These are phyloP conservation scores for Mormyrus lacerda DNA, from an alignment of 2,113 vertebrate species.

Conservation along the genomic window DNA sequence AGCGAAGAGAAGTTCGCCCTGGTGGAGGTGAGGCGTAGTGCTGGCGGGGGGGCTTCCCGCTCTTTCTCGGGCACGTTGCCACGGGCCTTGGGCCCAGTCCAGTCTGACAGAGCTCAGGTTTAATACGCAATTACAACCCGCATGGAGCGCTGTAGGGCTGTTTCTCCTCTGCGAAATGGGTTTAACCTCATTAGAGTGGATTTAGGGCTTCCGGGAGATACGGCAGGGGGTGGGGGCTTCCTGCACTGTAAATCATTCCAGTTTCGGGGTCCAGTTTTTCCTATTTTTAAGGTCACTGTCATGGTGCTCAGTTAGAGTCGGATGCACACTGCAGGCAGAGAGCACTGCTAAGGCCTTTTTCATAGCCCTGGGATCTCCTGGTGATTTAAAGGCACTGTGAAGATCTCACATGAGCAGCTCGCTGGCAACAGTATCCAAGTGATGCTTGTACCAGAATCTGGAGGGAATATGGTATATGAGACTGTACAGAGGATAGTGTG, in stretches of 20 bases:
- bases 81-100: not conserved
- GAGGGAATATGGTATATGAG: not conserved
- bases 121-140: not conserved
- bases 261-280: not conserved
- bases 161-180: not conserved
- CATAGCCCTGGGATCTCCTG: not conserved
- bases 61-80: not conserved
- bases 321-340: not conserved
- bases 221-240: not conserved
- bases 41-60: too few species aligned
- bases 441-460: not conserved
- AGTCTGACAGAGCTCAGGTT: not conserved
- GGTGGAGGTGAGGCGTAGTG: constrained; percentile 53
- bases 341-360: not conserved
- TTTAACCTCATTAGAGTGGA: not conserved
- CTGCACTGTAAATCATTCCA: not conserved
- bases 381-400: not conserved
- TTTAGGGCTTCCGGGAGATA: not conserved
- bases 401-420: not conserved
- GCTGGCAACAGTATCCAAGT: not conserved
- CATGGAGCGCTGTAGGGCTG: not conserved
- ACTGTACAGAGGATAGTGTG: not conserved
- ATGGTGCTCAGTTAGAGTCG: not conserved
- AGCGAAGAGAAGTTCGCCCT: constrained; percentile 98
- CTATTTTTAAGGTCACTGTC: not conserved